A percentile compares a stretch with the other conserved stretches of the same genome.
Evolutionary conservation across 2,797 vertebrate genomes (phyloP).

Genomic region (Enteromius argenteus): DNA sequence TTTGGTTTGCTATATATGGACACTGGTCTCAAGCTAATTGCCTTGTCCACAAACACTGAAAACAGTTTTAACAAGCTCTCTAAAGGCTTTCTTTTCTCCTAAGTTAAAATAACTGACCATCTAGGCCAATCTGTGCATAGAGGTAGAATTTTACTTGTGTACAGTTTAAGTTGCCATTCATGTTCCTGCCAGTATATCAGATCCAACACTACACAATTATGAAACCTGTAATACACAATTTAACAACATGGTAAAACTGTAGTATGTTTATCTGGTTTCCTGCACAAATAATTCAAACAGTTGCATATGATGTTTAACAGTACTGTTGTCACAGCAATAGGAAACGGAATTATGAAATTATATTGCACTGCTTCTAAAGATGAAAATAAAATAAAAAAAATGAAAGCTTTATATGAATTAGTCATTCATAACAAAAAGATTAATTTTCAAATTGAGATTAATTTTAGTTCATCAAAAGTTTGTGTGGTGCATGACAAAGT

Average conservation of each 20-base stretch:
- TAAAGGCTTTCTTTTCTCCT: neutral
- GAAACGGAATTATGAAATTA: neutral
- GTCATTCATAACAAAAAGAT: no score
- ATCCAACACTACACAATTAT: neutral
- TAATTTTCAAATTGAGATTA: no score
- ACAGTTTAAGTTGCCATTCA: neutral
- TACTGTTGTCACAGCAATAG: no score
- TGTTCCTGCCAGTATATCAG: neutral
- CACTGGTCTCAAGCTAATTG: slow-evolving; percentile 9
- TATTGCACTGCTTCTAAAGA: no score
- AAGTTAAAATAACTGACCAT: neutral
- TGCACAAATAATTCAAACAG: neutral
- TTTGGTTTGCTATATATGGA: slow-evolving; percentile 4
- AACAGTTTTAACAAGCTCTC: slow-evolving; percentile 25
- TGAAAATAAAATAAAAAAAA: no score
- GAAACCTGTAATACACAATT: neutral
- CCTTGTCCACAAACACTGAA: neutral
- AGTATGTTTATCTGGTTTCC: neutral
- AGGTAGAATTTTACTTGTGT: neutral
- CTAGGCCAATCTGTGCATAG: neutral
- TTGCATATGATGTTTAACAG: no score
- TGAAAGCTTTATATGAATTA: no score
- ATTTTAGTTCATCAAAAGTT: no score
- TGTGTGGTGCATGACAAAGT: no score
- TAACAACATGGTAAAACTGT: neutral